Conservation (phyloP, 2,113 vertebrate species). For the Lagopus leucura region DNA sequence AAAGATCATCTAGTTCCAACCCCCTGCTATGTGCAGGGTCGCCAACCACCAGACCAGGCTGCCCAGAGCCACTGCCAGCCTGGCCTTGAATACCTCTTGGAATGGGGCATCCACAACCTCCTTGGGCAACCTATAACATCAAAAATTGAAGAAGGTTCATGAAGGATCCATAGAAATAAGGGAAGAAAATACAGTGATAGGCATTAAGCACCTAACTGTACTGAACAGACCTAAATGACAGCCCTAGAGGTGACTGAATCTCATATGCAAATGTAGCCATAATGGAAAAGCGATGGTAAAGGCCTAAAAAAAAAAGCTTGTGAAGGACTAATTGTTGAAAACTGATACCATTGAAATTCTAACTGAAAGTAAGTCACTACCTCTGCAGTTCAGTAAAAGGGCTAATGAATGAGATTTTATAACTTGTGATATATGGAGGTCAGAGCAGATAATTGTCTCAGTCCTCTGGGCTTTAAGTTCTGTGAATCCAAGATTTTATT, state of each 20-base stretch:
- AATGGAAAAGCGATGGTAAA: neutral
- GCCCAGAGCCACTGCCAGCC: too few species aligned
- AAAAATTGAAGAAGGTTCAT: neutral
- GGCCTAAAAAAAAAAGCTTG: neutral
- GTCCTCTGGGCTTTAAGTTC: neutral
- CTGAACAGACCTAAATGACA: neutral
- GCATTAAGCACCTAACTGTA: neutral
- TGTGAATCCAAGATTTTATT: neutral
- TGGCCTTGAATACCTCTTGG: too few species aligned
- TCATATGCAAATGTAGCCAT: neutral
- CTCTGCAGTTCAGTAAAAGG: neutral
- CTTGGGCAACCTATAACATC: too few species aligned
- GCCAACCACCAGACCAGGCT: too few species aligned
- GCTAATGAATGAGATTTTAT: constrained; percentile 43
- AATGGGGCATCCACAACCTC: too few species aligned
- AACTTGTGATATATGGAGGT: neutral
- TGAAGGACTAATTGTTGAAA: constrained; percentile 27
- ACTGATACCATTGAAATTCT: constrained; percentile 22
- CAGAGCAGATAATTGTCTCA: constrained; percentile 31
- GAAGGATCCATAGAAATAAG: neutral
- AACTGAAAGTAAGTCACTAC: neutral
- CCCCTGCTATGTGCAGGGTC: too few species aligned
- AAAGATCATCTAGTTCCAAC: neutral
- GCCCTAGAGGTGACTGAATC: neutral
- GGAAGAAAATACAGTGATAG: neutral